Evolutionary conservation across 2,113 vertebrate species (phyloP), one percentile per base, ranked within the genome.

Genomic region (Onychostoma macrolepis): DNA sequence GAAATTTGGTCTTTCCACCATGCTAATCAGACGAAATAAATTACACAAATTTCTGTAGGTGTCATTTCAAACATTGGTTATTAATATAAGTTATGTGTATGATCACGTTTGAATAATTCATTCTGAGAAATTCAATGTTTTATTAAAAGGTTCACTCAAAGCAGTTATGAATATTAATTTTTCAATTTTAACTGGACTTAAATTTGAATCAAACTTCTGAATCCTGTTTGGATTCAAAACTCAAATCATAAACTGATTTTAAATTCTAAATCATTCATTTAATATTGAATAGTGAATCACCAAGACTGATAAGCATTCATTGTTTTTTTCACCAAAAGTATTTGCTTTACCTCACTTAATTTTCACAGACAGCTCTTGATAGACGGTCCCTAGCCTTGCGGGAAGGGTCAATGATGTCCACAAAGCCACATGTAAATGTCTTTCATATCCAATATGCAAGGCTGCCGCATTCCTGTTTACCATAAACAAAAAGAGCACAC

Each of bases 381-480:
- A 85, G 43, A 75, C 8, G 9, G 21, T 76, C 48, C 30, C 56
- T 85, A 50, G 41, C 80, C 74, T 17, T 63, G 24, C 9, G 10
- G 26, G 58, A 56, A n/a, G 58, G 77, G 4, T 88, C 36, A 82
- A 50, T 63, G 69, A 33, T 77, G 58, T 67, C 69, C 45, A 77
- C 58, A 75, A 77, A 76, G 69, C 74, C 69, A 77, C 4, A 28
- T 89, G 77, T 85, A 82, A 81, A 75, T 85, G 71, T 76, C 56
- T 61, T 43, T 82, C 76, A 74, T 58, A 41, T 74, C 56, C 19
- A 76, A 43, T 75, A 48, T 36, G 67, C 48, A 69, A 36, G 50
- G 19, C 85, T 67, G 11, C 41, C 24, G 15, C 10, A 2, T 36
- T 71, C 71, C 24, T 33, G 50, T 81, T 65, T 58, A 53, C n/a